Conservation (phyloP, 2,113 vertebrate genomes). For the Diadophis punctatus region DNA sequence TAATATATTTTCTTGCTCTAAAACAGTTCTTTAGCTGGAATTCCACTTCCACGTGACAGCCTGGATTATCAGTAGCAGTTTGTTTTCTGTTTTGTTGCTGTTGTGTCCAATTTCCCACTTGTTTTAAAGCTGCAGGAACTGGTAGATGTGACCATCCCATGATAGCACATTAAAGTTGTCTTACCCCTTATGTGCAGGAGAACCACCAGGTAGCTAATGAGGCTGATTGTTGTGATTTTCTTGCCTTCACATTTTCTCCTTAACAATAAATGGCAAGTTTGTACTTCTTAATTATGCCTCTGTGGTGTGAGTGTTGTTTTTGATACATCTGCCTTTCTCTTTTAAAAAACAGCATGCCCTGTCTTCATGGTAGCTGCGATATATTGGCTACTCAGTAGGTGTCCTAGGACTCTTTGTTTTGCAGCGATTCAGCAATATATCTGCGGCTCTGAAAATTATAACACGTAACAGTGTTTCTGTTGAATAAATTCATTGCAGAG, state of each 20-base stretch:
- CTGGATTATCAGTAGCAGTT: not conserved
- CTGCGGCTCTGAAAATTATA: not conserved
- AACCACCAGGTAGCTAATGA: not conserved
- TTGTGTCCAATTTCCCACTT: not conserved
- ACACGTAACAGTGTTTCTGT: not conserved
- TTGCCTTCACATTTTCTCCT: not conserved
- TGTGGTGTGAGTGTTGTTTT: not conserved
- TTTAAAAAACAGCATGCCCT: not conserved
- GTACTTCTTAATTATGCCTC: not conserved
- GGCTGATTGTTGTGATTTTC: not conserved
- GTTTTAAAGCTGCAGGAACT: not conserved
- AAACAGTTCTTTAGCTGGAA: not conserved
- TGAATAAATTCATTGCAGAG: not conserved
- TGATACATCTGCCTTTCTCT: not conserved
- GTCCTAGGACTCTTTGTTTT: not conserved
- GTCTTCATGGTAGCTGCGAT: not conserved
- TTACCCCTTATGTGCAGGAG: not conserved
- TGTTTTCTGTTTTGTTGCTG: slow-evolving; percentile 8
- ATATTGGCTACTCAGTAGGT: not conserved
- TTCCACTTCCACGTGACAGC: not conserved
- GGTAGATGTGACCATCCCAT: accelerated
- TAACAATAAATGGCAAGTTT: not conserved
- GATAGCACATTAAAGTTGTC: not conserved
- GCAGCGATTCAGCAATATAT: not conserved
- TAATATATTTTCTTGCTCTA: not conserved